Conservation (phyloP, 2,113 vertebrate species). For the Seriola rivoliana region DNA sequence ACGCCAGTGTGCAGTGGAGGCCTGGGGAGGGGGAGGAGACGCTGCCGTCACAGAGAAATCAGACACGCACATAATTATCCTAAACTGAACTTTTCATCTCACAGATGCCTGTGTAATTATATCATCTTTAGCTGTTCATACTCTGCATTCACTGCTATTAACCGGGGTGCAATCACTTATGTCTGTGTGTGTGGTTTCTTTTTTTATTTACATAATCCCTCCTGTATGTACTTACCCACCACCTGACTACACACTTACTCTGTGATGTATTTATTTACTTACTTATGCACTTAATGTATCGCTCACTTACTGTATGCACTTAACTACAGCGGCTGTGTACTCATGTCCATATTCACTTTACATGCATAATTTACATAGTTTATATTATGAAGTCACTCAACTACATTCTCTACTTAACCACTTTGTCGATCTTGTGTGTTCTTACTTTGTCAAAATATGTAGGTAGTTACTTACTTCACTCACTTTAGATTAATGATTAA, state of each 20-base stretch:
- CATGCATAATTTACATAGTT: background rate
- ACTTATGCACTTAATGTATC: slow-evolving; percentile 19
- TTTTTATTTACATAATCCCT: slow-evolving; percentile 20
- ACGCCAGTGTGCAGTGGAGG: slow-evolving; percentile 52
- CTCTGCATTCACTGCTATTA: background rate
- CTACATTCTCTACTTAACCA: background rate
- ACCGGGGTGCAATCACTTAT: background rate
- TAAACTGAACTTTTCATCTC: slow-evolving; percentile 17
- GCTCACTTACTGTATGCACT: slow-evolving; percentile 18
- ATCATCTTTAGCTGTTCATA: background rate
- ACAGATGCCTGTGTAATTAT: background rate
- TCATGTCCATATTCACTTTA: background rate
- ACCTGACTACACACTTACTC: slow-evolving; percentile 11
- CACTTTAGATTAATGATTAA: background rate
- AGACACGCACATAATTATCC: slow-evolving; percentile 36
- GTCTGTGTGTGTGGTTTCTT: slow-evolving; percentile 1
- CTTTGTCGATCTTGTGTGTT: background rate
- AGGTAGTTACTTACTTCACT: too few species aligned
- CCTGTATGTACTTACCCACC: slow-evolving; percentile 16
- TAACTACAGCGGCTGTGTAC: background rate
- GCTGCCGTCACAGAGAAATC: slow-evolving; percentile 33
- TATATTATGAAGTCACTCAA: background rate
- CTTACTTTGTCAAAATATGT: too few species aligned
- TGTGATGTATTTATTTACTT: slow-evolving; percentile 27
- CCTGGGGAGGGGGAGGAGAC: slow-evolving; percentile 22